These are phyloP conservation scores for Neoscelio sp. DNA, from an alignment of 2,888 invertebrate species.

Conservation along the genomic window DNA sequence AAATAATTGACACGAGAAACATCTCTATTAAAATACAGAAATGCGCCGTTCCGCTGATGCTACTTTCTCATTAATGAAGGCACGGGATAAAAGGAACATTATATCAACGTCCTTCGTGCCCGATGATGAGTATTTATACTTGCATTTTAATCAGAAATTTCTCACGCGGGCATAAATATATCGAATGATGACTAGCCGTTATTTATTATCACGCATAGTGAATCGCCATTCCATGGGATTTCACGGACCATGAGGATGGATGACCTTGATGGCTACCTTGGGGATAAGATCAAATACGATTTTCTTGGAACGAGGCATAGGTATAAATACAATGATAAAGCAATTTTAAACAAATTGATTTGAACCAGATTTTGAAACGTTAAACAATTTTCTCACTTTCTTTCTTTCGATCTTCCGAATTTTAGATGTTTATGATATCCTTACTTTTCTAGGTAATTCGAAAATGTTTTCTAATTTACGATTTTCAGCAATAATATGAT, in stretches of 20 bases:
- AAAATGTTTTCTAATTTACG: no score
- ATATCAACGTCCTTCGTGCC: slow-evolving; percentile 22
- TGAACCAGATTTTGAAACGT: no score
- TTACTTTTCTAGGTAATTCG: no score
- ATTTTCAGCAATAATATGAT: no score
- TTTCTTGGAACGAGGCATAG: slow-evolving; percentile 3
- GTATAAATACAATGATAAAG: slow-evolving; percentile 4
- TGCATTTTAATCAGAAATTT: slow-evolving; percentile 30
- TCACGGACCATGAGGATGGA: no score
- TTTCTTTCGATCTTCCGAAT: no score
- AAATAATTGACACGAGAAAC: no score
- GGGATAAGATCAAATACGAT: slow-evolving; percentile 35
- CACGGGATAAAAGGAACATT: slow-evolving; percentile 32
- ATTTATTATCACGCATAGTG: slow-evolving; percentile 28
- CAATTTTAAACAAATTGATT: no score
- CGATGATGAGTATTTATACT: slow-evolving; percentile 30
- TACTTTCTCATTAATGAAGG: slow-evolving; percentile 31
- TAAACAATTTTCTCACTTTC: no score
- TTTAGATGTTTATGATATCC: no score
- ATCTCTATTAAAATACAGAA: no score
- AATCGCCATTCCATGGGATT: slow-evolving; percentile 33
- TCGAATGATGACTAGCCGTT: slow-evolving; percentile 29
- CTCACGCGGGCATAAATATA: slow-evolving; percentile 18
- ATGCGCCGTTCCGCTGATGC: no score
- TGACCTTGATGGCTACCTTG: slow-evolving; percentile 23